These are phyloP conservation scores for Epistrophe grossulariae DNA, from an alignment of 2,888 invertebrate species.

Conservation along the genomic window DNA sequence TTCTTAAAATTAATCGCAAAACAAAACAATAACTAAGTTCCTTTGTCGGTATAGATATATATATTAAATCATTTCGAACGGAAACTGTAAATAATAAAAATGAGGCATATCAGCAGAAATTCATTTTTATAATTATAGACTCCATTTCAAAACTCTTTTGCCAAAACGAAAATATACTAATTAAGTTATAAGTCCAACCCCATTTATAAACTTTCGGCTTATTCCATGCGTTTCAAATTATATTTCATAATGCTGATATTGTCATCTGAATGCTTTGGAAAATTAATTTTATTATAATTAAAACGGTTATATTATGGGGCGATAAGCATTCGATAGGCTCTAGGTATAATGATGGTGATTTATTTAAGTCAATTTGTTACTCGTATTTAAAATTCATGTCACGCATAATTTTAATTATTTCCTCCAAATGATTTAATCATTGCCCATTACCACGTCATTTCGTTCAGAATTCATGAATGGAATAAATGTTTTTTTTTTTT, in stretches of 20 bases:
- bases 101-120: too few relatives aligned
- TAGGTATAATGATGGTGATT: not conserved
- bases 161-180: not conserved
- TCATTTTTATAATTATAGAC: too few relatives aligned
- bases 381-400: conserved; percentile 23
- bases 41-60: too few relatives aligned
- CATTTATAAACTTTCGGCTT: not conserved
- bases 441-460: conserved; percentile 14
- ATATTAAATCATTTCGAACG: too few relatives aligned
- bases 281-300: conserved; percentile 30
- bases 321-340: conserved; percentile 10
- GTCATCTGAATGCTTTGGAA: not conserved
- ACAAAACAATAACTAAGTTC: too few relatives aligned
- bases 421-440: conserved; percentile 22
- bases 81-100: too few relatives aligned
- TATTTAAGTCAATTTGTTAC: conserved; percentile 9
- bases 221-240: not conserved
- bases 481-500: not conserved
- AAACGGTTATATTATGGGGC: not conserved
- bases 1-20: too few relatives aligned
- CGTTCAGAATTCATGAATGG: not conserved
- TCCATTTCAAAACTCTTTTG: too few relatives aligned
- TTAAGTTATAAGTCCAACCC: not conserved
- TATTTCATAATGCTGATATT: not conserved
- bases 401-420: conserved; percentile 21